Percentiles rank a stretch among this genome's conserved stretches.
Evolutionary conservation across 2,888 invertebrate species (phyloP).

Genomic region (Patella caerulea): DNA sequence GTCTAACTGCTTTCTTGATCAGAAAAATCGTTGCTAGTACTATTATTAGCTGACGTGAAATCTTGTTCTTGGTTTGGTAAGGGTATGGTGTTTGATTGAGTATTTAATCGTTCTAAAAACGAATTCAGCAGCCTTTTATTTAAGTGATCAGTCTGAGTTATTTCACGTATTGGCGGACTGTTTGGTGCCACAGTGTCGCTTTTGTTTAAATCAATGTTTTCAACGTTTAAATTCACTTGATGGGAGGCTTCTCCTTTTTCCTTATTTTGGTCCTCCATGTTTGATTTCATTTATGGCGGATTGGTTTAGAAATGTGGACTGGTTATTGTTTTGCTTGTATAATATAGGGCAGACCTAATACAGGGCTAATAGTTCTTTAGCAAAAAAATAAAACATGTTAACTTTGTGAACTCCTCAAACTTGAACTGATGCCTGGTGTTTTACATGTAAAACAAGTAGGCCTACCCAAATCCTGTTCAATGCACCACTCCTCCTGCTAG

Average conservation of each 20-base stretch:
- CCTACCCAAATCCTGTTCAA: too few relatives aligned
- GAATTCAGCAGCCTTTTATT: slow-evolving; percentile 45
- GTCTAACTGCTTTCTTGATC: too few relatives aligned
- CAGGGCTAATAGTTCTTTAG: too few relatives aligned
- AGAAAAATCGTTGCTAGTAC: too few relatives aligned
- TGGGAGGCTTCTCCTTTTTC: not conserved
- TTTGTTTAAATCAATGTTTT: slow-evolving; percentile 5
- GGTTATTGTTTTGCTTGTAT: too few relatives aligned
- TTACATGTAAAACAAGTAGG: too few relatives aligned
- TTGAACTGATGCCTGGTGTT: too few relatives aligned
- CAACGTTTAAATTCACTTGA: slow-evolving; percentile 17
- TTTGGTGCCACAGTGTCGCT: not conserved
- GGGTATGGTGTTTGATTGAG: slow-evolving; percentile 33
- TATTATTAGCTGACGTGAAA: not conserved
- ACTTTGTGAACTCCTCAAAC: too few relatives aligned
- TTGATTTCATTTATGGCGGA: not conserved
- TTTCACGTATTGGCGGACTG: slow-evolving; percentile 29
- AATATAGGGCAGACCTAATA: too few relatives aligned
- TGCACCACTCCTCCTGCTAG: too few relatives aligned
- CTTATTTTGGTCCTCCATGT: not conserved
- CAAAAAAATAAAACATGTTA: too few relatives aligned
- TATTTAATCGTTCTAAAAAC: slow-evolving; percentile 45
- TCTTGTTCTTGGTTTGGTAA: slow-evolving; percentile 17
- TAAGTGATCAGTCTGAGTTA: slow-evolving; percentile 48
- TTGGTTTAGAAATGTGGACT: not conserved